Evolutionary conservation across 2,797 vertebrate species (phyloP).

Genomic region (Cynodonichthys magdalenae): DNA sequence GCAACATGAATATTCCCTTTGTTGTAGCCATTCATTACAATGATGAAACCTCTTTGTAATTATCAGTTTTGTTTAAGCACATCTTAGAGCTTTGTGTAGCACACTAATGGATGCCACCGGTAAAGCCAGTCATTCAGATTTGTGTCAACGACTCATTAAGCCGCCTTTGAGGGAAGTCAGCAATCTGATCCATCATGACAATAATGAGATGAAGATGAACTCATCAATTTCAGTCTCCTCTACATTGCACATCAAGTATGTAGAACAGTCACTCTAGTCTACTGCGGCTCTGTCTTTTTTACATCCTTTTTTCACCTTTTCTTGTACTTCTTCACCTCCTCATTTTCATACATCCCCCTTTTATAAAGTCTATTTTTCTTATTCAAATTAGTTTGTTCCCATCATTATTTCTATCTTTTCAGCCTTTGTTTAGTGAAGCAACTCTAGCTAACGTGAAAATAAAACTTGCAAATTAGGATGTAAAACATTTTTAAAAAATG

Average conservation of each 20-base stretch:
- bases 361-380: constrained; percentile 26
- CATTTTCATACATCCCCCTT: constrained; percentile 6
- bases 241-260: constrained; percentile 43
- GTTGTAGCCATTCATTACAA: constrained; percentile 77
- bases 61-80: constrained; percentile 83
- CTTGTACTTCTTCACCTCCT: constrained; percentile 31
- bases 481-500: neutral
- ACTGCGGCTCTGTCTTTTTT: constrained; percentile 30
- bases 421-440: constrained; percentile 13
- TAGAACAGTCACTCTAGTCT: constrained; percentile 45
- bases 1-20: constrained; percentile 73
- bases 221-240: constrained; percentile 79
- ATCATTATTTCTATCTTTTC: constrained; percentile 1
- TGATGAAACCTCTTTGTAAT: constrained; percentile 80
- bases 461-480: too few relatives aligned
- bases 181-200: constrained; percentile 84
- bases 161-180: constrained; percentile 81
- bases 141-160: constrained; percentile 84
- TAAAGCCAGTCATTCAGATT: constrained; percentile 79
- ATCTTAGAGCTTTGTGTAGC: constrained; percentile 72
- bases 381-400: constrained; percentile 27
- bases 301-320: constrained; percentile 26
- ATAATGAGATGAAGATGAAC: constrained; percentile 83
- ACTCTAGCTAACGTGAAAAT: neutral
- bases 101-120: constrained; percentile 78